phyloP scores from a whole-genome alignment of 2,888 invertebrate genomes.

The Rhyacophila evoluta region DNA sequence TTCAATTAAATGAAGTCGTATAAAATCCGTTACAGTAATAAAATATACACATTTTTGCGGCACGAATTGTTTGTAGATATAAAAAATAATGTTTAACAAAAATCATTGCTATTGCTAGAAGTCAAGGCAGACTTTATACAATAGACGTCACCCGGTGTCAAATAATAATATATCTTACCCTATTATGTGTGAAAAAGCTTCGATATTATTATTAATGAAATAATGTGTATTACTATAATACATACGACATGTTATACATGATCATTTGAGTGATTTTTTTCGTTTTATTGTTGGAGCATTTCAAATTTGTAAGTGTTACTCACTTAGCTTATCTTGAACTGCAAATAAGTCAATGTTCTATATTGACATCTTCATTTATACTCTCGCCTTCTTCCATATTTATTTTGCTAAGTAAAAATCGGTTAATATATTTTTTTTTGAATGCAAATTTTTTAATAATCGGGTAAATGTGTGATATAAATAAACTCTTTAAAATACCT shows the following conservation, averaged over 20 bases:
- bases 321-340: neutral
- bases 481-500: too few species aligned
- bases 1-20: neutral
- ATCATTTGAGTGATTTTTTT: neutral
- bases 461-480: too few species aligned
- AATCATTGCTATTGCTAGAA: neutral
- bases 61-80: slow-evolving; percentile 17
- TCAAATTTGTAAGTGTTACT: neutral
- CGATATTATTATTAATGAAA: slow-evolving; percentile 19
- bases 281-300: neutral
- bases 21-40: neutral
- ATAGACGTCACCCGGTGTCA: slow-evolving; percentile 33
- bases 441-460: too few species aligned
- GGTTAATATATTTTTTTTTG: too few species aligned
- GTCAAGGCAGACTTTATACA: slow-evolving; percentile 12
- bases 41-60: too few species aligned
- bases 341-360: neutral
- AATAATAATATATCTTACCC: slow-evolving; percentile 26
- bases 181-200: slow-evolving; percentile 32
- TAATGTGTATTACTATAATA: neutral
- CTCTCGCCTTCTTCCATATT: too few species aligned
- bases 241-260: neutral
- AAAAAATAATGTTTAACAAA: neutral
- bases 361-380: neutral
- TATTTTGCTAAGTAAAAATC: too few species aligned